A percentile compares a stretch with the other conserved stretches of the same genome.
Conservation (phyloP, 2,113 vertebrate species). For the Panthera tigris region DNA sequence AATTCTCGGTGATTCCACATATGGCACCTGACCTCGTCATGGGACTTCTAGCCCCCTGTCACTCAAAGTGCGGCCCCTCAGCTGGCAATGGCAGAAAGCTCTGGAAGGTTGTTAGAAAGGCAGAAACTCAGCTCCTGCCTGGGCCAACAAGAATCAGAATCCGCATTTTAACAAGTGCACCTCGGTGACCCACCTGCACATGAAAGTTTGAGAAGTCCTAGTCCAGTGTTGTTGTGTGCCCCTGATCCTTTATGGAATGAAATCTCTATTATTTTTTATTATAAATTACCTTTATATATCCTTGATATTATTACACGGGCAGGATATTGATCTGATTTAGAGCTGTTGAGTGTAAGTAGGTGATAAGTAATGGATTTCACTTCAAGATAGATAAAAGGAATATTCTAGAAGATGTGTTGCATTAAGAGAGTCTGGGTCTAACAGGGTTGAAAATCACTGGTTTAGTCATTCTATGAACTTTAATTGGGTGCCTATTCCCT, state of each 20-base stretch:
- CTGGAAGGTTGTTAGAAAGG: background rate
- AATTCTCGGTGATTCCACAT: background rate
- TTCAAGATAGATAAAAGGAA: background rate
- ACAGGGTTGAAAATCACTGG: background rate
- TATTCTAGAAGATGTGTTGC: background rate
- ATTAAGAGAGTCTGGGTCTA: background rate
- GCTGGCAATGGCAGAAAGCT: background rate
- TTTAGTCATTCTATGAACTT: background rate
- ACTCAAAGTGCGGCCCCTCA: accelerated
- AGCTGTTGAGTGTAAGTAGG: background rate
- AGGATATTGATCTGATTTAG: background rate
- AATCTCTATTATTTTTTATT: background rate
- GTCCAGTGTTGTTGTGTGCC: background rate
- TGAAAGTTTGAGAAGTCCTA: background rate
- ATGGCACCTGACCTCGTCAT: background rate
- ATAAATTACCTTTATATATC: background rate
- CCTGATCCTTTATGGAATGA: background rate
- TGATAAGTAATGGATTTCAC: background rate
- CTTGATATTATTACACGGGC: background rate
- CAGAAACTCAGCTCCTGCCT: background rate
- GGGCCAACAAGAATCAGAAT: background rate
- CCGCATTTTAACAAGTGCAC: background rate
- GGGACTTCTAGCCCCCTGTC: background rate
- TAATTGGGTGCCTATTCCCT: background rate
- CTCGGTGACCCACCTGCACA: accelerated